Conservation (phyloP, 2,888 invertebrate genomes). For the Pasiphila rectangulata region DNA sequence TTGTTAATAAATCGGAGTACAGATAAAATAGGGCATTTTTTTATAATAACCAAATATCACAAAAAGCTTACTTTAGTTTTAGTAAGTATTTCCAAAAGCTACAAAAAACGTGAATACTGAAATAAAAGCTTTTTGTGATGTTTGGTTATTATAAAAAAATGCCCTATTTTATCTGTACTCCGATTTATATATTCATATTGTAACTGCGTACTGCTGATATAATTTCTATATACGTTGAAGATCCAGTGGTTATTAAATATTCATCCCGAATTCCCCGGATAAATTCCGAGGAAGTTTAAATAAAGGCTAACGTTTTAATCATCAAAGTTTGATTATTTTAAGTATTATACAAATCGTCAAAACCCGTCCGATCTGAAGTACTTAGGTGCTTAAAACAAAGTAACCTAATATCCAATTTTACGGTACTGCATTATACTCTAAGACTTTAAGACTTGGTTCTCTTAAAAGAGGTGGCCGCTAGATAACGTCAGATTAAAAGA, state of each 20-base stretch:
- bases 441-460: slow-evolving; percentile 19
- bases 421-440: slow-evolving; percentile 34
- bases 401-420: slow-evolving; percentile 39
- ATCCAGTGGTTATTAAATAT: neutral
- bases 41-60: too few relatives aligned
- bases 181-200: too few relatives aligned
- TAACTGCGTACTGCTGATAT: too few relatives aligned
- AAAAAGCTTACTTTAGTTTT: too few relatives aligned
- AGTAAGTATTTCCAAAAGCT: too few relatives aligned
- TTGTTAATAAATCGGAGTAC: too few relatives aligned
- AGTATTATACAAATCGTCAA: slow-evolving; percentile 21
- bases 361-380: slow-evolving; percentile 20
- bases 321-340: slow-evolving; percentile 23
- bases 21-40: too few relatives aligned
- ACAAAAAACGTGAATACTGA: too few relatives aligned
- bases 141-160: too few relatives aligned
- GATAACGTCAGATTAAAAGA: neutral
- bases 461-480: neutral
- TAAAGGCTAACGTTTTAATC: slow-evolving; percentile 23
- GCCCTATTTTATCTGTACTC: too few relatives aligned
- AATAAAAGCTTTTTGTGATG: too few relatives aligned
- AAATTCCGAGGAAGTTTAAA: slow-evolving; percentile 15
- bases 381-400: slow-evolving; percentile 22
- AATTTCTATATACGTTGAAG: too few relatives aligned
- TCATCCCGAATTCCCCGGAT: neutral